phyloP scores from a whole-genome alignment of 2,113 vertebrate species.

The Scartelaos histophorus region DNA sequence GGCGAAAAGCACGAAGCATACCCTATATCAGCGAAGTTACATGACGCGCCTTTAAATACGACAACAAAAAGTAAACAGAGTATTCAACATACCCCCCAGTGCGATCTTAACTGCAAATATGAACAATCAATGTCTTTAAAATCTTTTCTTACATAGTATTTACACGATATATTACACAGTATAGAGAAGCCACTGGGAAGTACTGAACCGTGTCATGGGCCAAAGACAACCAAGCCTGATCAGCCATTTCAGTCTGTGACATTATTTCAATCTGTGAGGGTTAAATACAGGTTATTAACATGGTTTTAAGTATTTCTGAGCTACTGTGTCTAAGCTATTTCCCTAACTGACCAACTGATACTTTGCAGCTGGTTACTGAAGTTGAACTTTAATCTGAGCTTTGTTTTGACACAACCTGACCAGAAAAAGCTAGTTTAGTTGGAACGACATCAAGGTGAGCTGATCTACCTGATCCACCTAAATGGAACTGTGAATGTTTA shows the following conservation, averaged over 20 bases:
- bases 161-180: slow-evolving; percentile 34
- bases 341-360: too few relatives aligned
- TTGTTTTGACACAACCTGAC: too few relatives aligned
- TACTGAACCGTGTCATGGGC: slow-evolving; percentile 48
- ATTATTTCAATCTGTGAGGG: too few relatives aligned
- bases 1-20: not conserved
- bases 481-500: too few relatives aligned
- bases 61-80: slow-evolving; percentile 26
- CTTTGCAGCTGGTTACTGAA: too few relatives aligned
- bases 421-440: too few relatives aligned
- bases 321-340: too few relatives aligned
- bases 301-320: too few relatives aligned
- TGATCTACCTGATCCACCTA: too few relatives aligned
- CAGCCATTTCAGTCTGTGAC: not conserved
- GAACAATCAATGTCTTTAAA: slow-evolving; percentile 30
- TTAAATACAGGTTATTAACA: too few relatives aligned
- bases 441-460: too few relatives aligned
- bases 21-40: not conserved
- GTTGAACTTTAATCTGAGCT: too few relatives aligned
- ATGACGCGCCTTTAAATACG: not conserved
- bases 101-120: slow-evolving; percentile 30
- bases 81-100: slow-evolving; percentile 31
- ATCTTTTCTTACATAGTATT: slow-evolving; percentile 41
- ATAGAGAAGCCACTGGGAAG: slow-evolving; percentile 36
- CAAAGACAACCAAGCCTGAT: slow-evolving; percentile 8